A percentile compares a stretch with the other conserved stretches of the same genome.
Conservation (phyloP, 2,113 vertebrate species). For the Aspidoscelis tigris region DNA sequence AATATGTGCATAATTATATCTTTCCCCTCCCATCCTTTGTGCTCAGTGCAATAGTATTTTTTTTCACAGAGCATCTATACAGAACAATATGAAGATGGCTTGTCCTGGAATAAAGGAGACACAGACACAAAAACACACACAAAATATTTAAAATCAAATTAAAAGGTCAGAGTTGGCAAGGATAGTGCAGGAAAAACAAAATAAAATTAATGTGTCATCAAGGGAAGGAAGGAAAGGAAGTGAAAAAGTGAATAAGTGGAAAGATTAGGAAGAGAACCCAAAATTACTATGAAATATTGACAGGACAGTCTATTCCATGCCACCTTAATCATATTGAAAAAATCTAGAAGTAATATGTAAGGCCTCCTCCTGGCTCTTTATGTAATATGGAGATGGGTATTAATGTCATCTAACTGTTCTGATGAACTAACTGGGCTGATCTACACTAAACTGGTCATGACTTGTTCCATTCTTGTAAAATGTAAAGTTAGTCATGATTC, state of each 20-base stretch:
- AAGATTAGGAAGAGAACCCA: constrained; percentile 50
- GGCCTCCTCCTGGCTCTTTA: constrained; percentile 39
- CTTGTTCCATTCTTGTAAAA: neutral
- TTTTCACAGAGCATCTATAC: constrained; percentile 56
- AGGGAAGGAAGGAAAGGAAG: constrained; percentile 57
- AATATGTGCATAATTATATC: constrained; percentile 57
- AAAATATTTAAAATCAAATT: constrained; percentile 36
- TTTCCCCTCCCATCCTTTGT: constrained; percentile 55
- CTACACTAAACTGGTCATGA: neutral
- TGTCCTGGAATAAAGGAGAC: constrained; percentile 72
- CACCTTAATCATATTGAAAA: constrained; percentile 48
- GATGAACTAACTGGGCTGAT: constrained; percentile 3
- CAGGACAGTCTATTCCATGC: constrained; percentile 30
- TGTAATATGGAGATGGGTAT: constrained; percentile 36
- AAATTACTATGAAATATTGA: constrained; percentile 58
- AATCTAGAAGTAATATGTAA: neutral
- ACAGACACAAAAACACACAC: constrained; percentile 64
- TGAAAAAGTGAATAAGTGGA: constrained; percentile 58
- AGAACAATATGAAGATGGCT: constrained; percentile 63
- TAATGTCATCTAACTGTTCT: constrained; percentile 43
- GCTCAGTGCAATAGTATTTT: constrained; percentile 67
- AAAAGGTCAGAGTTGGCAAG: constrained; percentile 67
- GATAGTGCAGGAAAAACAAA: constrained; percentile 55
- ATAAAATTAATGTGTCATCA: constrained; percentile 53
- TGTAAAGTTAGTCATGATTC: neutral